Evolutionary conservation across 2,797 vertebrate genomes (phyloP).

Genomic region (Potorous gilbertii): DNA sequence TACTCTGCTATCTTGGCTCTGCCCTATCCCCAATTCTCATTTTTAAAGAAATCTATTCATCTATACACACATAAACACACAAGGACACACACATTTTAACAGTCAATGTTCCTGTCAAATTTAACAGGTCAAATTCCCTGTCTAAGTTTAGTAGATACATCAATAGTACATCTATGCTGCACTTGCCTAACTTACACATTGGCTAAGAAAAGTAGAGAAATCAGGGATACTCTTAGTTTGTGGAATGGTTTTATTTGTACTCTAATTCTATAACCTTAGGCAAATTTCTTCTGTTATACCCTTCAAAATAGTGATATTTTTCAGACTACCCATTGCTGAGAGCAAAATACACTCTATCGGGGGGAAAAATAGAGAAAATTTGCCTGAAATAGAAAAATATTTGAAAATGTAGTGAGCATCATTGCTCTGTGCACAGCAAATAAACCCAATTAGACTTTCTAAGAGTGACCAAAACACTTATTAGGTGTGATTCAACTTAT

Average conservation of each 20-base stretch:
- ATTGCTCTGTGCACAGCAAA: constrained; percentile 24
- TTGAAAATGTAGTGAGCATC: background rate
- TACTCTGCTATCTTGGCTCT: too few species aligned
- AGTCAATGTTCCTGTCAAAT: background rate
- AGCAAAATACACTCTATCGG: background rate
- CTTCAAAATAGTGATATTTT: background rate
- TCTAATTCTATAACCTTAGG: background rate
- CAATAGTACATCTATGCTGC: background rate
- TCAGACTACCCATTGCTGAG: background rate
- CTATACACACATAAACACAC: too few species aligned
- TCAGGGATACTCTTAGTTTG: background rate
- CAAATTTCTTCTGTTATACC: constrained; percentile 22
- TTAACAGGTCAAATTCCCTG: constrained; percentile 1
- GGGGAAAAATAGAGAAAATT: constrained; percentile 13
- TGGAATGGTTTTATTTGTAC: background rate
- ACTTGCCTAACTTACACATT: background rate
- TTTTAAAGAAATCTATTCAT: too few species aligned
- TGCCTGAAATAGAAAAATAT: background rate
- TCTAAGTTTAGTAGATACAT: constrained; percentile 33
- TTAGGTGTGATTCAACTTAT: background rate
- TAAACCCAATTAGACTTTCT: background rate
- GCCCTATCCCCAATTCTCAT: too few species aligned
- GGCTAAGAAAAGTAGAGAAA: constrained; percentile 13
- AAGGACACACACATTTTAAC: background rate
- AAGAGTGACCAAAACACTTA: background rate